Conservation (phyloP, 2,888 invertebrate species). For the Teleiodes luculella region DNA sequence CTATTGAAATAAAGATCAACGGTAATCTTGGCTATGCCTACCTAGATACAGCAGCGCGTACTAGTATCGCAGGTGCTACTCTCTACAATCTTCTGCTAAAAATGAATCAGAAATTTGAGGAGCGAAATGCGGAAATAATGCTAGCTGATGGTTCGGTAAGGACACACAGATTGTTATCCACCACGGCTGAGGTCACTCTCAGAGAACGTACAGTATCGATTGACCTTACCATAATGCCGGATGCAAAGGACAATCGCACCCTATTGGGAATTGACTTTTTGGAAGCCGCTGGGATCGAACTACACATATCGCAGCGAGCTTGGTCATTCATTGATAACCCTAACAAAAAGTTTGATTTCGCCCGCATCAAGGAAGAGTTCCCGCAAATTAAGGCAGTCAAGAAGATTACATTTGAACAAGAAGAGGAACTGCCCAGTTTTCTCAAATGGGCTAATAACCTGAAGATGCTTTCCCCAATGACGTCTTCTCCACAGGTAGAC, state of each 20-base stretch:
- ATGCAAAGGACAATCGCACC: constrained; percentile 8
- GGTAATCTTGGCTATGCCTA: constrained; percentile 17
- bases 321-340: constrained; percentile 13
- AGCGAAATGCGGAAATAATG: constrained; percentile 8
- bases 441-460: too few species aligned
- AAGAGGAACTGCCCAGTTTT: too few species aligned
- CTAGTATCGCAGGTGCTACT: constrained; percentile 22
- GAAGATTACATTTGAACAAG: not conserved
- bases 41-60: constrained; percentile 25
- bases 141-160: constrained; percentile 20
- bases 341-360: not conserved
- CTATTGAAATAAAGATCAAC: constrained; percentile 18
- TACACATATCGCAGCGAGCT: constrained; percentile 5
- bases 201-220: constrained; percentile 15
- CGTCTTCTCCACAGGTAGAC: too few species aligned
- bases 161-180: constrained; percentile 3
- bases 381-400: too few species aligned
- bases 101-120: constrained; percentile 4
- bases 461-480: too few species aligned
- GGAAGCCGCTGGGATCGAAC: not conserved
- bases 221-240: constrained; percentile 8
- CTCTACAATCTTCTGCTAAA: constrained; percentile 15
- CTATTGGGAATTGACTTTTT: constrained; percentile 9
- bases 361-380: not conserved
- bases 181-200: not conserved